Evolutionary conservation across 2,888 invertebrate species (phyloP), one percentile per base, ranked within the genome.

Genomic region (Pterobdella sp.): DNA sequence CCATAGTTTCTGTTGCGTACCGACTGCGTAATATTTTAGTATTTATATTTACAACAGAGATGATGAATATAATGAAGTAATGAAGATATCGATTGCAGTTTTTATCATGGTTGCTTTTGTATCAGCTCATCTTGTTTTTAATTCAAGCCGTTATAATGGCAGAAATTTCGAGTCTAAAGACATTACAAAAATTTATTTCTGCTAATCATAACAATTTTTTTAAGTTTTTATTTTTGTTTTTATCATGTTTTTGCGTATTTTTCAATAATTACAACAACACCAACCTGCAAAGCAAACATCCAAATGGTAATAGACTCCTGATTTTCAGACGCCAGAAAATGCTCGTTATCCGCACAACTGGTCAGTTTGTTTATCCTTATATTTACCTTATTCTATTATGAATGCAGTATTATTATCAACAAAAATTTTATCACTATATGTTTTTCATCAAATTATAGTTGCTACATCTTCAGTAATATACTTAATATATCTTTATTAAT

Each of bases 301-400:
- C 86, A 86, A 67, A 85, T 83, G 82, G 85, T 84, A 80, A 85
- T 84, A 32, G 85, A 84, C 73, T 85, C 84, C 76, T 85, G 85
- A 77, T 85, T 86, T 65, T 86, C 86, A 4, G 86, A 85, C 32
- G 81, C 81, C 64, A 83, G 80, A 26, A 79, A 76, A 64, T 81
- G 79, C 64, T 83, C 82, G 74, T 81, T 82, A 1, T 78, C 79
- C 22, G 80, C 79, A 74, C 78, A 79, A 37, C 83, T 83, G 78
- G 10, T 31, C 35, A 35, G 32, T 18, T 34, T 10, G 60, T 26
- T 34, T 26, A 29, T 34, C 10, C 34, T 32, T 35, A 10, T 14
- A 32, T 34, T 18, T 10, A 7, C 22, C 36, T 34, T 10, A 14
- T 65, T 26, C 18, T 29, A n/a, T 10, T 52, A 18, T n/a, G n/a